Conservation (phyloP, 2,888 invertebrate genomes). For the Exephanes ischioxanthus region DNA sequence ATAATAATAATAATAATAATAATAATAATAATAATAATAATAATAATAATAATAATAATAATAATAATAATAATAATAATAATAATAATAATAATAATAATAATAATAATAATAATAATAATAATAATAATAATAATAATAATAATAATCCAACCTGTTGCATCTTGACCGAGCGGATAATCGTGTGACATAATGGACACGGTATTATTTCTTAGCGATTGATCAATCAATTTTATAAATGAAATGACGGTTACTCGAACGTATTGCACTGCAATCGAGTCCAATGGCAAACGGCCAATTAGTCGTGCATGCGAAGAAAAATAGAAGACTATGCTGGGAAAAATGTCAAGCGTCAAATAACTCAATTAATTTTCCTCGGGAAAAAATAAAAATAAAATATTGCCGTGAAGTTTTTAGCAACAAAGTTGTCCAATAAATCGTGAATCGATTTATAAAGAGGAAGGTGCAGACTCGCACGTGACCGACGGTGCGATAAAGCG, state of each 20-base stretch:
- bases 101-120: not conserved
- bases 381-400: not conserved
- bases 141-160: not conserved
- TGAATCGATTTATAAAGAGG: not conserved
- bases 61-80: not conserved
- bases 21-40: not conserved
- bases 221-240: not conserved
- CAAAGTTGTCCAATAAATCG: conserved; percentile 5
- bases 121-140: not conserved
- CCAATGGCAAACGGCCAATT: conserved; percentile 2
- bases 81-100: not conserved
- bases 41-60: not conserved
- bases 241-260: not conserved
- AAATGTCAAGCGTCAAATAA: not conserved
- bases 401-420: not conserved
- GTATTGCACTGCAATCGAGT: not conserved
- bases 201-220: not conserved
- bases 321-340: not conserved
- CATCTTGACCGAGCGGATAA: not conserved
- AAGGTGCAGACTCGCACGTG: not conserved
- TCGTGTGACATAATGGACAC: not conserved
- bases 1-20: not conserved
- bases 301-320: not conserved
- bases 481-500: not conserved
- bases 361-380: not conserved